A percentile compares a stretch with the other conserved stretches of the same genome.
Conservation (phyloP, 2,888 invertebrate genomes). For the Plemyria rubiginata region DNA sequence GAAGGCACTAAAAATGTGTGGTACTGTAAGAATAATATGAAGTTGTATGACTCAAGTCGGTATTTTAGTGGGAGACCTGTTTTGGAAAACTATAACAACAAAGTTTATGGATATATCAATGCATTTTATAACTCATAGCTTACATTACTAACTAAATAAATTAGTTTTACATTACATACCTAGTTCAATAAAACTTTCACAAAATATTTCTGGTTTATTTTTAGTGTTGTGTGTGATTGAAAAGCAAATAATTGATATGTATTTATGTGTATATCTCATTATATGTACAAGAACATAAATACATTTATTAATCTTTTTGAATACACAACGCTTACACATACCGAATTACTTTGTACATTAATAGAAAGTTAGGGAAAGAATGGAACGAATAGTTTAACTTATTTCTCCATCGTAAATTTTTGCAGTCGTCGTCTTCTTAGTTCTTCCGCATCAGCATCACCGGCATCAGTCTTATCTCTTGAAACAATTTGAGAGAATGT, state of each 20-base stretch:
- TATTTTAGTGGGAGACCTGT: constrained; percentile 87
- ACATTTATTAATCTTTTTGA: constrained; percentile 70
- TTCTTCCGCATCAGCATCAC: constrained; percentile 87
- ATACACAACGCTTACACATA: constrained; percentile 80
- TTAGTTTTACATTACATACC: constrained; percentile 46
- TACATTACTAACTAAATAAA: constrained; percentile 34
- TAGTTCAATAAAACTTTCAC: constrained; percentile 50
- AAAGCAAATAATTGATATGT: constrained; percentile 64
- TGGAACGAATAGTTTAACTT: constrained; percentile 66
- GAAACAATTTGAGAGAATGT: constrained; percentile 41
- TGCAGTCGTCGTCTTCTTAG: constrained; percentile 91
- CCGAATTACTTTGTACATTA: constrained; percentile 82
- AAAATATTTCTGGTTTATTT: constrained; percentile 44
- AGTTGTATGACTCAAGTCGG: constrained; percentile 87
- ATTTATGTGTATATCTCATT: constrained; percentile 81
- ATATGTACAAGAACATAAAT: constrained; percentile 85
- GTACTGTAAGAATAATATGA: constrained; percentile 88
- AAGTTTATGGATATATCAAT: constrained; percentile 90
- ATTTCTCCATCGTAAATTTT: constrained; percentile 86
- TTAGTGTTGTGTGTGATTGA: constrained; percentile 32
- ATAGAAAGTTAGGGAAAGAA: constrained; percentile 68
- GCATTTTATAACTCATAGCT: constrained; percentile 90
- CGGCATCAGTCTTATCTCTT: constrained; percentile 72
- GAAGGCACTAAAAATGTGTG: constrained; percentile 90
- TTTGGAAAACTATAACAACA: constrained; percentile 90